Base-by-base conservation (phyloP, 2,797 vertebrate genomes). In the Babyrousa celebensis region DNA sequence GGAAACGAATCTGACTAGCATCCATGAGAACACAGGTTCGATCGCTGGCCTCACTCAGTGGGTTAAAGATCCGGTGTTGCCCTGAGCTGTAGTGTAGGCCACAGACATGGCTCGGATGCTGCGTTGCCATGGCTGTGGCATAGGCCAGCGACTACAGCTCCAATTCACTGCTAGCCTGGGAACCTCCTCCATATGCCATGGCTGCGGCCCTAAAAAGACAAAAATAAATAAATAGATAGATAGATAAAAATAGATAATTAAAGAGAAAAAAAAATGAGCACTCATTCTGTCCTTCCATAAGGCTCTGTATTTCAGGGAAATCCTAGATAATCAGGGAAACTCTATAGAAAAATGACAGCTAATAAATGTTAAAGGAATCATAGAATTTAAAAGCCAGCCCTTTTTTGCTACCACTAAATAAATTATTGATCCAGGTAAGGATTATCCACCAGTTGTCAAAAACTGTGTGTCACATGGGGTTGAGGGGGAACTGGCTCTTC, bases 281-380 rank as follows among this genome's bases (percentile, higher is more conserved):
- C 40, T 74, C 74, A 82, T 32, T 40, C 52, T 92, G 48, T 12
- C 40, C 85, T 97, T 91, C 36, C 75, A 54, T 71, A 85, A 87
- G 54, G 62, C 29, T 75, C n/a, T 62, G 17, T 84, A 71, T 95
- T 97, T 95, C 83, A 93, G 72, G 58, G n/a, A 93, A 82, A 85
- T 71, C 36, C 71, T 80, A 77, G 48, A 65, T 71, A 12, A 79
- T 75, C 60, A 77, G 25, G 75, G 71, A 89, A 89, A 67, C n/a
- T 6, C 36, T 60, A 95, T 29, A 72, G 72, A 77, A 89, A 96
- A 94, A 58, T 91, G 68, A 60, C 18, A 87, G 89, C 72, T 97
- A 72, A 94, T 77, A 85, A 29, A 89, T 78, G 54, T 36, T 80
- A 68, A 77, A 86, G 21, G 48, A 86, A 79, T 80, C 82, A 87